Base-by-base conservation (phyloP, 2,888 invertebrate genomes). In the Salpingus planirostris region DNA sequence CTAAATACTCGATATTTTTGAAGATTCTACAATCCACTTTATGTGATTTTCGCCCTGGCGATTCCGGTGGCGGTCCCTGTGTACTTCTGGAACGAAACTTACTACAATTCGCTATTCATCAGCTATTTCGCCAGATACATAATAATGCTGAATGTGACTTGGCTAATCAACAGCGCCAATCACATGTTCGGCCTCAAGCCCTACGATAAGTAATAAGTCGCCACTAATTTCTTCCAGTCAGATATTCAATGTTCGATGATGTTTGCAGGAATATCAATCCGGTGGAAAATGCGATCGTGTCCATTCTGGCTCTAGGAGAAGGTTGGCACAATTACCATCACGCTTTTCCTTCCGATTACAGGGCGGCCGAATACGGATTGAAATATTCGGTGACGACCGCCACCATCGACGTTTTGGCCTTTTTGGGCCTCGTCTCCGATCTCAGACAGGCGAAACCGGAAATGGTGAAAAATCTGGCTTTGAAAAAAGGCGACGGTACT, bases 251-350 rank as follows among this genome's bases (percentile, higher is more conserved):
- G 13, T 13, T 13, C 3, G 11, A 3, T n/a, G 15, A 3, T 36
- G 40, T 65, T 24, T 18, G 18, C 62, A 73, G 77, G 50, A 61
- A 67, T 52, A 69, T 81, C 49, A 66, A 72, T 39, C 77, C 81
- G 2, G 68, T 71, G 1, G 79, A 81, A 53, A 78, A 76, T 46
- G 60, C 66, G n/a, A 66, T 73, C 28, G 80, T 80, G 0, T 68
- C 76, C 0, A 64, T 74, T 0, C 64, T 74, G 29, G 73, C 77
- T 0, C 55, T 71, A 0, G 76, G 77, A 1, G 77, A 79, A 55
- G 83, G 83, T 2, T 84, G 80, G 76, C 83, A 84, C 60, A 83
- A 83, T 59, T 84, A 81, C 58, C 83, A 84, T 52, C 84, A 84
- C 56, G 74, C 75, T 0, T 84, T 83, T 53, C 83, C 84, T 2